These are phyloP conservation scores for Trichomalopsis sarcophagae DNA, from an alignment of 1,140 invertebrate genomes.

Conservation along the genomic window DNA sequence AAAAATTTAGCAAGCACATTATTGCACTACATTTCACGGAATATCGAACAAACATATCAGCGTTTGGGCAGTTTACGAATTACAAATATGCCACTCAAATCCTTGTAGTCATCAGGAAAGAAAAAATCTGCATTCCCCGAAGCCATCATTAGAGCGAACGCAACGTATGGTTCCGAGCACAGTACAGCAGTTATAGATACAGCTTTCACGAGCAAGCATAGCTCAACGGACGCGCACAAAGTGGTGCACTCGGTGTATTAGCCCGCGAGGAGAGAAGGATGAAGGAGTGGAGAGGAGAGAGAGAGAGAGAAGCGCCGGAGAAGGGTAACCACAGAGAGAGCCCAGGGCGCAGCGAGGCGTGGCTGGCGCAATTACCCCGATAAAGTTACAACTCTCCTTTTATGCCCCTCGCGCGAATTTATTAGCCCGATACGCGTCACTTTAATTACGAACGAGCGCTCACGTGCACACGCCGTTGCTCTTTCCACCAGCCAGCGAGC, in stretches of 20 bases:
- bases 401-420: conserved; percentile 67
- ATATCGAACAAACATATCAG: not conserved
- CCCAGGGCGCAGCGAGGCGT: conserved; percentile 67
- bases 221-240: not conserved
- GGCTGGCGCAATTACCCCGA: conserved; percentile 70
- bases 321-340: conserved; percentile 21
- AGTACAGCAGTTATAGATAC: not conserved
- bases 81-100: not conserved
- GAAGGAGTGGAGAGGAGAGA: not conserved
- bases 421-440: conserved; percentile 70
- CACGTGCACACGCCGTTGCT: conserved; percentile 46
- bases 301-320: not conserved
- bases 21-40: too few species aligned
- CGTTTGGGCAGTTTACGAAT: not conserved
- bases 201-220: not conserved
- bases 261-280: not conserved
- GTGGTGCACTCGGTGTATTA: conserved; percentile 10
- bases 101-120: too few species aligned
- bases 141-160: not conserved
- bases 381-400: conserved; percentile 73
- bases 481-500: not conserved
- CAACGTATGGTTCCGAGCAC: not conserved
- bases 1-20: too few species aligned
- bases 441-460: conserved; percentile 66
- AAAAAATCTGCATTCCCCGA: not conserved